A percentile compares a stretch with the other conserved stretches of the same genome.
phyloP scores from a whole-genome alignment of 1,140 invertebrate species.

The Lepidurus apus region DNA sequence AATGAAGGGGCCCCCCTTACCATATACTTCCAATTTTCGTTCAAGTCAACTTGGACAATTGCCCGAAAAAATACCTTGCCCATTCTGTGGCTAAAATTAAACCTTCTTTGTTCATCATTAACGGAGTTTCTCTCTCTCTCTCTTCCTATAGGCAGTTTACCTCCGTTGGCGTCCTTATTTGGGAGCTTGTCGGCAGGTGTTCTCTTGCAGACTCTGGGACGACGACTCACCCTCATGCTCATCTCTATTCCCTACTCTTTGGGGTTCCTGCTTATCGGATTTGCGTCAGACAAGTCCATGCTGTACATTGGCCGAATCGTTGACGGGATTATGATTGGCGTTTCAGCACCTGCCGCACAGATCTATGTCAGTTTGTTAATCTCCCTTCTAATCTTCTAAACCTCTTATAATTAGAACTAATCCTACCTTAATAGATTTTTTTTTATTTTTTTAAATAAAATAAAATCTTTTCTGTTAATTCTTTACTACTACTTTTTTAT shows the following conservation, averaged over 20 bases:
- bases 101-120: neutral
- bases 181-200: slow-evolving; percentile 37
- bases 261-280: slow-evolving; percentile 44
- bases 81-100: neutral
- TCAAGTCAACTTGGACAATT: too few species aligned
- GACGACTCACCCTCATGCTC: slow-evolving; percentile 44
- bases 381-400: neutral
- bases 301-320: slow-evolving; percentile 45
- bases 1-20: too few species aligned
- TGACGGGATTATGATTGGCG: slow-evolving; percentile 33
- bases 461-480: too few species aligned
- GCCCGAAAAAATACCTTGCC: too few species aligned
- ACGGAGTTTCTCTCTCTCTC: neutral
- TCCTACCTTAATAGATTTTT: too few species aligned
- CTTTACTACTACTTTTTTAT: too few species aligned
- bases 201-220: slow-evolving; percentile 44
- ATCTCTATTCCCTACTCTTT: slow-evolving; percentile 44
- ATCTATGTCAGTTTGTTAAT: slow-evolving; percentile 32
- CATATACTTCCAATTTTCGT: too few species aligned
- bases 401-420: too few species aligned
- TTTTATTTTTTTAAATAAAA: neutral
- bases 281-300: slow-evolving; percentile 30
- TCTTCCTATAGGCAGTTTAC: slow-evolving; percentile 31
- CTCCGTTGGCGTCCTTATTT: slow-evolving; percentile 35
- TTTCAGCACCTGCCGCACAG: slow-evolving; percentile 34